Evolutionary conservation across 2,888 invertebrate genomes (phyloP).

Genomic region (Argynnis bischoffii): DNA sequence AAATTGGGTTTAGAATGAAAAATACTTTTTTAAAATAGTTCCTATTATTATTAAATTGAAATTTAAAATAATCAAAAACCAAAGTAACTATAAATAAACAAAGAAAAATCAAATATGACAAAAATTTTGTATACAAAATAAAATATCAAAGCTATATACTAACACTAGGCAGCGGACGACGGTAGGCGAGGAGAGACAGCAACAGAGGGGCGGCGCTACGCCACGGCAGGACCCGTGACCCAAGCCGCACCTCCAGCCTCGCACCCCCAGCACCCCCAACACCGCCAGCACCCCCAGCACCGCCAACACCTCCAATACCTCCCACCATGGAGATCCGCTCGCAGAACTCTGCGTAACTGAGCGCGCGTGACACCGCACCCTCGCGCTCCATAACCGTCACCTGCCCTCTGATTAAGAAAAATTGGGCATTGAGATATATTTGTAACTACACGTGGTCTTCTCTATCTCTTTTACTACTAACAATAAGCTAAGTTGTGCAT

Average conservation of each 20-base stretch:
- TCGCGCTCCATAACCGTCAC: constrained; percentile 72
- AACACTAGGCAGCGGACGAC: constrained; percentile 91
- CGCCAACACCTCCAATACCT: constrained; percentile 86
- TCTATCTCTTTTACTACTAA: too few species aligned
- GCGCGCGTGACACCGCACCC: constrained; percentile 68
- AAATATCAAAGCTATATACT: constrained; percentile 46
- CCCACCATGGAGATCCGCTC: constrained; percentile 86
- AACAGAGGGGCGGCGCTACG: constrained; percentile 94
- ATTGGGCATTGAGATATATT: background rate
- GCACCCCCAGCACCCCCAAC: constrained; percentile 94
- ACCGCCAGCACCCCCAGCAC: constrained; percentile 88
- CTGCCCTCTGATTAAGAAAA: constrained; percentile 68
- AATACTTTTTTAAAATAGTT: too few species aligned
- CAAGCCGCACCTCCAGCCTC: constrained; percentile 91
- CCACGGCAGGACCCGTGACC: constrained; percentile 95
- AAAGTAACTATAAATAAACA: too few species aligned
- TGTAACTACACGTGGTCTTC: too few species aligned
- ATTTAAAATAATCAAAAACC: too few species aligned
- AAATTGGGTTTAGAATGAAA: background rate
- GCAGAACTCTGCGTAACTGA: constrained; percentile 75
- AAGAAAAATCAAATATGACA: too few species aligned
- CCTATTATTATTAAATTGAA: too few species aligned
- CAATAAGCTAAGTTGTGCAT: too few species aligned
- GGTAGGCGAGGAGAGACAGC: constrained; percentile 92
- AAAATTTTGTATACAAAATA: background rate